Conservation (phyloP, 2,113 vertebrate species). For the Pica pica region DNA sequence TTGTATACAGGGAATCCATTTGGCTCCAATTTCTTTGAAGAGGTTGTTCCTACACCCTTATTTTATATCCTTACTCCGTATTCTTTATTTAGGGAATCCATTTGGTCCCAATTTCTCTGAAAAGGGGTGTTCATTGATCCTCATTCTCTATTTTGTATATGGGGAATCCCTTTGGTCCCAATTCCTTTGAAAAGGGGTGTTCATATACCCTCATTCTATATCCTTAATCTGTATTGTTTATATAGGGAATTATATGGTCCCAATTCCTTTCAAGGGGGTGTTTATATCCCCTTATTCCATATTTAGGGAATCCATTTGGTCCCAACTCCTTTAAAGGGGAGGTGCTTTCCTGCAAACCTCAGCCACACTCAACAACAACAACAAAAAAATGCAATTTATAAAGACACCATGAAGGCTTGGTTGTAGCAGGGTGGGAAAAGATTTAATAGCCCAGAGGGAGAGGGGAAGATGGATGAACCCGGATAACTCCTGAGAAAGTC, state of each 20-base stretch:
- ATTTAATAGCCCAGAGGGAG: background rate
- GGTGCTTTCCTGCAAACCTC: background rate
- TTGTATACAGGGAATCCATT: background rate
- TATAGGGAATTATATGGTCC: background rate
- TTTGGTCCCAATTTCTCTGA: background rate
- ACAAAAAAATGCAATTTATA: background rate
- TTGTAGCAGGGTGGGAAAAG: background rate
- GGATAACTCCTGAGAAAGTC: slow-evolving; percentile 7
- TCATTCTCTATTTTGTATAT: background rate
- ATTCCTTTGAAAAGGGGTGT: background rate
- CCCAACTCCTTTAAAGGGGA: background rate
- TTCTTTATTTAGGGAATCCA: background rate
- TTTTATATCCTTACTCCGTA: background rate
- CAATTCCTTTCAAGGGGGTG: fast-evolving
- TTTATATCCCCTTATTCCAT: background rate
- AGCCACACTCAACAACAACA: background rate
- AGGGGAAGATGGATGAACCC: background rate
- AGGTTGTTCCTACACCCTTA: background rate
- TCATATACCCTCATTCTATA: background rate
- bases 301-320: background rate
- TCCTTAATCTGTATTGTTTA: background rate
- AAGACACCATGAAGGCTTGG: background rate
- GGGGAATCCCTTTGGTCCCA: background rate
- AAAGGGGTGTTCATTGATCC: background rate
- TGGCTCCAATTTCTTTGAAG: background rate